Evolutionary conservation across 1,140 invertebrate species (phyloP).

Genomic region (Drosophila ogumai): DNA sequence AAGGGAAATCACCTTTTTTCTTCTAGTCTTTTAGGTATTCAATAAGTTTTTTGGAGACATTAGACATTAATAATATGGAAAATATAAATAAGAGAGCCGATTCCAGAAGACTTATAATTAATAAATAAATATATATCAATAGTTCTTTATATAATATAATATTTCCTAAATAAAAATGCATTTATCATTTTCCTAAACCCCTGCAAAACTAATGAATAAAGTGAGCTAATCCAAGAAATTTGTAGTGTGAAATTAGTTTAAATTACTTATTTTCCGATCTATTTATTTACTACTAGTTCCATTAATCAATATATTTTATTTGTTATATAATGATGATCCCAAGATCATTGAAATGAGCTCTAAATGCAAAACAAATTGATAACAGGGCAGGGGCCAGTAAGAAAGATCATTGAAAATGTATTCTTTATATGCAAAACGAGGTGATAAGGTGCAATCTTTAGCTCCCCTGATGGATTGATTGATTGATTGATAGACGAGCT

Average conservation of each 20-base stretch:
- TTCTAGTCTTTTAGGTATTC: no score
- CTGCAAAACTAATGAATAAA: no score
- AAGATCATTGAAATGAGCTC: constrained; percentile 9
- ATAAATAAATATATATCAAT: neutral
- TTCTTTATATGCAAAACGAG: constrained; percentile 4
- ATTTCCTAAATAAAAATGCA: neutral
- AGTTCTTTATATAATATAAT: neutral
- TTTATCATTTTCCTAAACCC: neutral
- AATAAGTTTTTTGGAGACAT: neutral
- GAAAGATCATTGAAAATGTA: constrained; percentile 1
- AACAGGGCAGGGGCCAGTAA: neutral
- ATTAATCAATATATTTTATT: no score
- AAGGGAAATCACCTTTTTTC: neutral
- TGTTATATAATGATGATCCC: neutral
- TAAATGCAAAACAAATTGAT: constrained; percentile 6
- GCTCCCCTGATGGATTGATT: constrained; percentile 31
- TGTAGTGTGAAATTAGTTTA: neutral
- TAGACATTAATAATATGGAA: no score
- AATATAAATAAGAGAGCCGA: neutral
- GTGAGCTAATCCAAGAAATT: neutral
- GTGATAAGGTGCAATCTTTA: constrained; percentile 10
- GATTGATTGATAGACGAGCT: constrained; percentile 28
- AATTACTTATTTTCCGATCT: neutral
- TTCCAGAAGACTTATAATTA: neutral
- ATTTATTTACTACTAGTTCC: no score